Evolutionary conservation across 2,888 invertebrate species (phyloP).

Genomic region (Mermis nigrescens): DNA sequence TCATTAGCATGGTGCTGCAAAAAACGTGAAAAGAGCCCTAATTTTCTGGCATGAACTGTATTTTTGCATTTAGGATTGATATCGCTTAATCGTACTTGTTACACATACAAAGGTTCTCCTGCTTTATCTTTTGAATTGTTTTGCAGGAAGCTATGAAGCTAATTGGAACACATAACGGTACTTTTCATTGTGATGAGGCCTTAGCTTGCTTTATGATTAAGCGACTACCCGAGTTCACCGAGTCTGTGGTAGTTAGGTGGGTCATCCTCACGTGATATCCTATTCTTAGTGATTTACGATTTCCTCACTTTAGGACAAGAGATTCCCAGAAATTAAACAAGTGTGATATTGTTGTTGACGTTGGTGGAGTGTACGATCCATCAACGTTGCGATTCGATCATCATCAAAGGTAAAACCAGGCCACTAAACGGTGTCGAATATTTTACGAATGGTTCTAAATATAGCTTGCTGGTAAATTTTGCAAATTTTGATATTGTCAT

Average conservation of each 20-base stretch:
- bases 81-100: too few relatives aligned
- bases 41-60: too few relatives aligned
- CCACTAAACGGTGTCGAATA: too few relatives aligned
- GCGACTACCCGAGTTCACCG: conserved; percentile 53
- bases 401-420: conserved; percentile 65
- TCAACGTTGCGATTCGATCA: conserved; percentile 64
- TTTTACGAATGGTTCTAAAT: too few relatives aligned
- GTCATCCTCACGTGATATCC: background rate
- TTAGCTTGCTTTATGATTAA: conserved; percentile 81
- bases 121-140: too few relatives aligned
- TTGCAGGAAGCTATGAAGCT: too few relatives aligned
- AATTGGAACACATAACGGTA: conserved; percentile 49
- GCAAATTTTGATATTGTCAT: too few relatives aligned
- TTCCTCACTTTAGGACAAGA: conserved; percentile 40
- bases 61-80: too few relatives aligned
- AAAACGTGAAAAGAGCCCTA: too few relatives aligned
- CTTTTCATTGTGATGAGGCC: conserved; percentile 80
- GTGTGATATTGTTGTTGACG: conserved; percentile 86
- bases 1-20: too few relatives aligned
- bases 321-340: conserved; percentile 45
- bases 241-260: conserved; percentile 55
- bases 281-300: background rate
- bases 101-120: too few relatives aligned
- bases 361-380: conserved; percentile 66
- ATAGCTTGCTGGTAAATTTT: too few relatives aligned